Evolutionary conservation across 2,113 vertebrate species (phyloP).

Genomic region (Balaenoptera acutorostrata): DNA sequence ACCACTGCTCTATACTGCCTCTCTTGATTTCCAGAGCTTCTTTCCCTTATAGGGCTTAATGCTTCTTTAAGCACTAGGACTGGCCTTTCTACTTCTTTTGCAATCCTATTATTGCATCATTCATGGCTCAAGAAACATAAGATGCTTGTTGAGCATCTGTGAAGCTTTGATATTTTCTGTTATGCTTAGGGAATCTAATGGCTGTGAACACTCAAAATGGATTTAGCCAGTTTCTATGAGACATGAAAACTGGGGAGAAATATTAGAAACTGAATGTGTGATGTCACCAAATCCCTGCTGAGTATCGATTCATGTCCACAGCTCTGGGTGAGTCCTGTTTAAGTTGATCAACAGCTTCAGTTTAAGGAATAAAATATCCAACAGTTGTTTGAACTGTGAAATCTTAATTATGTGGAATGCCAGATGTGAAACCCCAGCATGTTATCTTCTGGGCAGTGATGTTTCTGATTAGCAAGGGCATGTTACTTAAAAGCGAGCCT

Average conservation of each 20-base stretch:
- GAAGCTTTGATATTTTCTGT: background rate
- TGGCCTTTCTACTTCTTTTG: background rate
- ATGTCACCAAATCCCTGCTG: background rate
- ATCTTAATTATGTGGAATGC: slow-evolving; percentile 29
- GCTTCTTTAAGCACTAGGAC: background rate
- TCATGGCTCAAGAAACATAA: background rate
- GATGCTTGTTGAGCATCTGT: background rate
- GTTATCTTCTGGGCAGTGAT: background rate
- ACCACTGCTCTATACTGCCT: background rate
- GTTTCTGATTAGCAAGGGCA: background rate
- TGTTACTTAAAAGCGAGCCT: background rate
- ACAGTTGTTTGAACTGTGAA: slow-evolving; percentile 2
- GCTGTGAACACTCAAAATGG: background rate
- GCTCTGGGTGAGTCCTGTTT: background rate
- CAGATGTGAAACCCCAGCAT: background rate
- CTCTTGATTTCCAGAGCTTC: background rate
- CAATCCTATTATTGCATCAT: background rate
- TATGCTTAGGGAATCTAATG: background rate
- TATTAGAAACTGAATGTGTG: background rate
- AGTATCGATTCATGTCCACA: background rate
- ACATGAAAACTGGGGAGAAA: background rate
- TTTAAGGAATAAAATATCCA: slow-evolving; percentile 20
- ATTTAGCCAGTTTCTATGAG: background rate
- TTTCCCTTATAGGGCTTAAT: background rate
- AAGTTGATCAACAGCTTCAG: background rate